phyloP scores from a whole-genome alignment of 2,888 invertebrate species.

The Polylopha cassiicola region DNA sequence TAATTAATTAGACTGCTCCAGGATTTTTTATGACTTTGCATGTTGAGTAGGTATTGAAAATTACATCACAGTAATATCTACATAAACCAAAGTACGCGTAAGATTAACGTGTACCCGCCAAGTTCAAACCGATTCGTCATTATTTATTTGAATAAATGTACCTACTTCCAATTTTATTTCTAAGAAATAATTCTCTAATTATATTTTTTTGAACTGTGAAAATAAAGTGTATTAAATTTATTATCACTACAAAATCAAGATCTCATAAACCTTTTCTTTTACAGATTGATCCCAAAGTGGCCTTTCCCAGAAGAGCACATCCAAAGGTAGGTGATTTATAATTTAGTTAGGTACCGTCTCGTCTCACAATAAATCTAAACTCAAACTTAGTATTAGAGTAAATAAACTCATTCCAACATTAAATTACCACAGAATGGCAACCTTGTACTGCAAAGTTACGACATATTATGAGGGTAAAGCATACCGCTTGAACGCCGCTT shows the following conservation, averaged over 20 bases:
- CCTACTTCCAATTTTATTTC: too few species aligned
- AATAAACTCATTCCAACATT: conserved; percentile 57
- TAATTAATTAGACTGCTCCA: conserved; percentile 26
- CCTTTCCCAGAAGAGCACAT: conserved; percentile 99
- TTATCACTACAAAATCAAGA: conserved; percentile 19
- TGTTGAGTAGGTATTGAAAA: too few species aligned
- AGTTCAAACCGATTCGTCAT: too few species aligned
- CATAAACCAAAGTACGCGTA: too few species aligned
- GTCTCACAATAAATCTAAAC: conserved; percentile 51
- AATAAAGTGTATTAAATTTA: conserved; percentile 19
- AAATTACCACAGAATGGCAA: conserved; percentile 48
- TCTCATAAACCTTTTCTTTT: conserved; percentile 62
- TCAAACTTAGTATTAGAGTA: conserved; percentile 46
- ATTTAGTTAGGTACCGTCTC: conserved; percentile 38
- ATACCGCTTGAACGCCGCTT: conserved; percentile 48
- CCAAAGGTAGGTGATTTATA: conserved; percentile 89
- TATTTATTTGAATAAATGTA: too few species aligned
- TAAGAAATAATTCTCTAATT: too few species aligned
- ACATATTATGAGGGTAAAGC: conserved; percentile 55
- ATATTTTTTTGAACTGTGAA: too few species aligned
- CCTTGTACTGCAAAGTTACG: conserved; percentile 49
- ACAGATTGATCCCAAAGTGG: conserved; percentile 99
- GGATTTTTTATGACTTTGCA: too few species aligned
- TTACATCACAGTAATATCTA: too few species aligned
- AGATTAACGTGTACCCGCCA: too few species aligned